Conservation (phyloP, 2,797 vertebrate genomes). For the Semaprochilodus insignis region DNA sequence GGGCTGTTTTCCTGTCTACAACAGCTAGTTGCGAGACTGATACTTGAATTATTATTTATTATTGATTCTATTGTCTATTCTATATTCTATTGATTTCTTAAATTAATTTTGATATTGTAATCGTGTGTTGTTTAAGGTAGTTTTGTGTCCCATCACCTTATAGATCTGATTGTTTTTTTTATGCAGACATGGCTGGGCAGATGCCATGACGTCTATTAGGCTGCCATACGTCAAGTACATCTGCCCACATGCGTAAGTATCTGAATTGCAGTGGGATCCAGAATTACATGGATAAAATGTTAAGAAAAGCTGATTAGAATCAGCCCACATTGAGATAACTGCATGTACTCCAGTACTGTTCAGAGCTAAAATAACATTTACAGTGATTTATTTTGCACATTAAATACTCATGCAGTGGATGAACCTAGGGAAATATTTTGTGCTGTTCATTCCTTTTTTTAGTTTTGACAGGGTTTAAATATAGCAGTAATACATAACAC, state of each 20-base stretch:
- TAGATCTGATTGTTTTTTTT: slow-evolving; percentile 54
- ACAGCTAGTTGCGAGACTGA: neutral
- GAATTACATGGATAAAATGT: neutral
- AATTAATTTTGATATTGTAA: neutral
- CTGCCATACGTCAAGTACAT: slow-evolving; percentile 96
- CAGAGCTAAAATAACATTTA: too few species aligned
- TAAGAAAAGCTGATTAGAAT: neutral
- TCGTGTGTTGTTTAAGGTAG: neutral
- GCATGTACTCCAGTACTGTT: neutral
- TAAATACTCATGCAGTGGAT: too few species aligned
- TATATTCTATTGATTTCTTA: neutral
- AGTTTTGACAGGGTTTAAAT: neutral
- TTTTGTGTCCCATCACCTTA: neutral
- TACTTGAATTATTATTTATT: neutral
- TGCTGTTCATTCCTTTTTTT: neutral
- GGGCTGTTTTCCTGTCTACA: neutral
- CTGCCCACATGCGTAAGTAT: slow-evolving; percentile 95
- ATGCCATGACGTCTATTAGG: slow-evolving; percentile 85
- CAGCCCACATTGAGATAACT: neutral
- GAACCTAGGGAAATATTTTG: too few species aligned
- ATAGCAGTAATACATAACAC: too few species aligned
- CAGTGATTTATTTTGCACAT: too few species aligned
- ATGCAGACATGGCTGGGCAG: slow-evolving; percentile 93
- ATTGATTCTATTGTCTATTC: neutral
- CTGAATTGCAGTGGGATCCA: neutral